Conservation (phyloP, 2,888 invertebrate species). For the Dicycla oo region DNA sequence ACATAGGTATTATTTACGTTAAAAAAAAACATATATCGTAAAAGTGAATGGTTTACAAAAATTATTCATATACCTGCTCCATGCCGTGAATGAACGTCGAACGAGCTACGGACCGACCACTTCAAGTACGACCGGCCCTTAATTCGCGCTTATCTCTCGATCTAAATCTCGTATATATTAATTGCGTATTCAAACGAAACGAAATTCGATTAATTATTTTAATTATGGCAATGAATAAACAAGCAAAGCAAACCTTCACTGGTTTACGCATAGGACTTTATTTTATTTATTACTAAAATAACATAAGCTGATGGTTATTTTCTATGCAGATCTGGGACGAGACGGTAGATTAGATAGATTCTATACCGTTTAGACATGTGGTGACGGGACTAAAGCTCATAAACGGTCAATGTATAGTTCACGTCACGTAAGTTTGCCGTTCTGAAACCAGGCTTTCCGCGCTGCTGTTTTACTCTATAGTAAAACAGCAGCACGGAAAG, state of each 20-base stretch:
- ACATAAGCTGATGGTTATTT: not conserved
- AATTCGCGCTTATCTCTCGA: slow-evolving; percentile 65
- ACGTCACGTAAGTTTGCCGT: too few relatives aligned
- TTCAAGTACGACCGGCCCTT: slow-evolving; percentile 66
- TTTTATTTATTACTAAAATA: slow-evolving; percentile 29
- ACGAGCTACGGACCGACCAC: slow-evolving; percentile 15
- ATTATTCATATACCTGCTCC: slow-evolving; percentile 53
- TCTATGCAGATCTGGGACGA: slow-evolving; percentile 15
- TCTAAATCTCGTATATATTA: slow-evolving; percentile 68
- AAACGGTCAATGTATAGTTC: too few relatives aligned
- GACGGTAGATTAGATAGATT: too few relatives aligned
- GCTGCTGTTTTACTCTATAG: too few relatives aligned
- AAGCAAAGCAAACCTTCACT: slow-evolving; percentile 56
- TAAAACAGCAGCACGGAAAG: too few relatives aligned
- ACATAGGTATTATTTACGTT: slow-evolving; percentile 35
- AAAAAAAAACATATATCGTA: slow-evolving; percentile 41
- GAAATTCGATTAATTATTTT: slow-evolving; percentile 74
- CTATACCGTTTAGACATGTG: too few relatives aligned
- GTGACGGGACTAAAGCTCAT: too few relatives aligned
- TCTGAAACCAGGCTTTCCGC: too few relatives aligned
- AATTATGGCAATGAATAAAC: slow-evolving; percentile 72
- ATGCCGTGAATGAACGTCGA: slow-evolving; percentile 46
- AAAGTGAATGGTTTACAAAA: slow-evolving; percentile 61
- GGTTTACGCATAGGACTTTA: slow-evolving; percentile 37
- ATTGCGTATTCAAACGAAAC: slow-evolving; percentile 71